Percentiles rank a stretch among this genome's conserved stretches.
These are phyloP conservation scores for Cephus rjabovi DNA, from an alignment of 2,888 invertebrate genomes.

Conservation along the genomic window DNA sequence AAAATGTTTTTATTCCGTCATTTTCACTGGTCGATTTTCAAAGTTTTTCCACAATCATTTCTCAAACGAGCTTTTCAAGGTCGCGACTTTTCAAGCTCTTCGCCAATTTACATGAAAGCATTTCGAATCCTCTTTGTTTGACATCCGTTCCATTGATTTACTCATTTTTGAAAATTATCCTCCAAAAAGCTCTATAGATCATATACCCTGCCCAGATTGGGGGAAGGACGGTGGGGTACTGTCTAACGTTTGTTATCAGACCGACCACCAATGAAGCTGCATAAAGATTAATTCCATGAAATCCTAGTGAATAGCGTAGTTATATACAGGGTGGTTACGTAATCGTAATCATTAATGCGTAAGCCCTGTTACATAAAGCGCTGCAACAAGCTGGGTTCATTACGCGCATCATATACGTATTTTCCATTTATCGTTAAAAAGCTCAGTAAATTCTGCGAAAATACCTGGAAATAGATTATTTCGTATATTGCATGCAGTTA, in stretches of 20 bases:
- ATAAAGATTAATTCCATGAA: not conserved
- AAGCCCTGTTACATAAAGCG: not conserved
- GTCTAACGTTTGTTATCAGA: not conserved
- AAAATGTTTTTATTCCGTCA: too few relatives aligned
- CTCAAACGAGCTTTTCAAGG: not conserved
- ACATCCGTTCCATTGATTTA: not conserved
- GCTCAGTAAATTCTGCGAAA: not conserved
- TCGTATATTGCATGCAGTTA: not conserved
- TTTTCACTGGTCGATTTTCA: not conserved
- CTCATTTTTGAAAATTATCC: not conserved
- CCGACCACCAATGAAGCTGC: not conserved
- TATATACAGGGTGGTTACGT: not conserved
- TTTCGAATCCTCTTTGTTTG: not conserved
- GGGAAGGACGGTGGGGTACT: not conserved
- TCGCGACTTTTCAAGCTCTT: not conserved
- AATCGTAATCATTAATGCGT: not conserved
- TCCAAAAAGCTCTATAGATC: not conserved
- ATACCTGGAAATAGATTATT: not conserved
- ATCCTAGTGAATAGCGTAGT: not conserved
- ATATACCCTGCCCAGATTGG: too few relatives aligned
- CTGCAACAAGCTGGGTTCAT: not conserved
- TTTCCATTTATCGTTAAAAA: not conserved
- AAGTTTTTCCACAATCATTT: not conserved
- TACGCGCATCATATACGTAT: not conserved
- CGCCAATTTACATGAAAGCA: not conserved